These are phyloP conservation scores for Mamestra configurata DNA, from an alignment of 1,140 invertebrate genomes.

Conservation along the genomic window DNA sequence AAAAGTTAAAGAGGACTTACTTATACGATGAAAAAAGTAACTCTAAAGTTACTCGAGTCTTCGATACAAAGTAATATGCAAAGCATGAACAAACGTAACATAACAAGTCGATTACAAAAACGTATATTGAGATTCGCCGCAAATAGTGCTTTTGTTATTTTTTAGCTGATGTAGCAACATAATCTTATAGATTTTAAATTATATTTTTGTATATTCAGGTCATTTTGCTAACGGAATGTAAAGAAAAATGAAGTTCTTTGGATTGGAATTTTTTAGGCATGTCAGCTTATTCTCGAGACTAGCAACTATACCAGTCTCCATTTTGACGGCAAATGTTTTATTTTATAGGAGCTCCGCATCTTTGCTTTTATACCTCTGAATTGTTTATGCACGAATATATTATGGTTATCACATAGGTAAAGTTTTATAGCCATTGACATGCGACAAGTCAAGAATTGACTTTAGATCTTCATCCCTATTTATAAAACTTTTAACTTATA, in stretches of 20 bases:
- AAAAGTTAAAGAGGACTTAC: not conserved
- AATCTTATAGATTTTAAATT: slow-evolving; percentile 18
- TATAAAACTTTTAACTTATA: too few relatives aligned
- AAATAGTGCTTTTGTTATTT: slow-evolving; percentile 10
- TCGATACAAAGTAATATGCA: slow-evolving; percentile 4
- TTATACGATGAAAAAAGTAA: not conserved
- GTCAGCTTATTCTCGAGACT: not conserved
- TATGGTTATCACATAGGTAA: too few relatives aligned
- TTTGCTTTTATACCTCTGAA: not conserved
- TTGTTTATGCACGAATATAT: too few relatives aligned
- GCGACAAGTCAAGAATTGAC: too few relatives aligned
- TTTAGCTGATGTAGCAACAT: not conserved
- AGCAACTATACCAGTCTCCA: slow-evolving; percentile 3
- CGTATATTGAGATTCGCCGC: slow-evolving; percentile 4
- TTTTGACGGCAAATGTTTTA: slow-evolving; percentile 11
- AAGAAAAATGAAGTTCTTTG: not conserved
- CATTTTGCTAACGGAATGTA: not conserved
- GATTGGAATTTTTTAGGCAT: not conserved
- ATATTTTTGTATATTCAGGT: slow-evolving; percentile 21
- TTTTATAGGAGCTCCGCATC: slow-evolving; percentile 5
- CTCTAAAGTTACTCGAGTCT: not conserved
- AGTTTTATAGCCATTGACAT: too few relatives aligned
- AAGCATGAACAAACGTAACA: not conserved
- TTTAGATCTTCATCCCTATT: too few relatives aligned
- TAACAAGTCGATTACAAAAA: slow-evolving; percentile 14